Evolutionary conservation across 2,888 invertebrate species (phyloP).

Genomic region (Caenorhabditis virilis): DNA sequence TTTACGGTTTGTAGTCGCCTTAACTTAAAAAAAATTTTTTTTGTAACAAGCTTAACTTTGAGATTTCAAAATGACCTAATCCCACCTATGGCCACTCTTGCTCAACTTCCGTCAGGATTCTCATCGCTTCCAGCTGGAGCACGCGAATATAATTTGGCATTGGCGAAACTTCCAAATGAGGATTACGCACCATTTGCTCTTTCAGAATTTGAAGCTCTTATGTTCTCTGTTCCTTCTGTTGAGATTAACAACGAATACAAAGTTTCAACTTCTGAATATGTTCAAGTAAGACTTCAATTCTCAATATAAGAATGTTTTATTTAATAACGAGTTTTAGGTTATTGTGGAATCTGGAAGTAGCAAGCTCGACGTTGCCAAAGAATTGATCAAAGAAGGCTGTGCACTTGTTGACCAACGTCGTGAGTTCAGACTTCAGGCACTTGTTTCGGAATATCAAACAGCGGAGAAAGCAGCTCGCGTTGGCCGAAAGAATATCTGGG

Average conservation of each 20-base stretch:
- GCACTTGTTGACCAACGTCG: constrained; percentile 81
- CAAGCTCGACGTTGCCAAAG: constrained; percentile 79
- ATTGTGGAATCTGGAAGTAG: constrained; percentile 41
- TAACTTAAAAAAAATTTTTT: too few species aligned
- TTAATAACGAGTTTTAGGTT: constrained; percentile 29
- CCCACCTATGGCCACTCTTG: too few species aligned
- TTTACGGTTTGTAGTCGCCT: too few species aligned
- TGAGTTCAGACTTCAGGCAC: constrained; percentile 81
- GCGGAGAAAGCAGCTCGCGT: constrained; percentile 71
- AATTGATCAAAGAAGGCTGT: constrained; percentile 83
- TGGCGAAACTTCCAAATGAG: constrained; percentile 83
- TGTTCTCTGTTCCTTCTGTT: constrained; percentile 39
- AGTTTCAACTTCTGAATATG: constrained; percentile 45
- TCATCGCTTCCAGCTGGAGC: constrained; percentile 77
- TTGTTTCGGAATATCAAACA: constrained; percentile 74
- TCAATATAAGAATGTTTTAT: not conserved
- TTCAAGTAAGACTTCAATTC: constrained; percentile 37
- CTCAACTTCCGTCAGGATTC: constrained; percentile 82
- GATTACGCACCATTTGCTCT: constrained; percentile 37
- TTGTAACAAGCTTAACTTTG: too few species aligned
- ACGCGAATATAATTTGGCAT: constrained; percentile 83
- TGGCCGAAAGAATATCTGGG: constrained; percentile 86
- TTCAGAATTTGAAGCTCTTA: constrained; percentile 18
- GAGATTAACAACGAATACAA: constrained; percentile 65
- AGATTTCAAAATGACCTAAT: too few species aligned